phyloP scores from a whole-genome alignment of 1,140 invertebrate genomes.

The Sminthurides bifidus region DNA sequence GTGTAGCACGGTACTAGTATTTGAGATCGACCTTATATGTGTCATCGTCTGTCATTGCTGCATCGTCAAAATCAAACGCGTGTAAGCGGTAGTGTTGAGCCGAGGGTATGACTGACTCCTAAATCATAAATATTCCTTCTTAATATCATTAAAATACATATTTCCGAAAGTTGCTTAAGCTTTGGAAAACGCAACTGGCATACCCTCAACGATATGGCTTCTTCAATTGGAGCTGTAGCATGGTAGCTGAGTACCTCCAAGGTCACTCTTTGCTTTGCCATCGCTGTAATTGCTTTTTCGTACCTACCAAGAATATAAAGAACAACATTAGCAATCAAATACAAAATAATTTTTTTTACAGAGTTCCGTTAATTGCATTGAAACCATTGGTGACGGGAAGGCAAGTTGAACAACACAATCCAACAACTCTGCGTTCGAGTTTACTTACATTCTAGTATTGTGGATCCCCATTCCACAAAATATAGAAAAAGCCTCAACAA shows the following conservation, averaged over 20 bases:
- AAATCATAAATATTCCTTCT: too few species aligned
- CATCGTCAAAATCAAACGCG: conserved; percentile 77
- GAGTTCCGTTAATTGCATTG: not conserved
- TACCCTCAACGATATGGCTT: conserved; percentile 70
- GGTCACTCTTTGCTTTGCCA: conserved; percentile 90
- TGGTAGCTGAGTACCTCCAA: conserved; percentile 92
- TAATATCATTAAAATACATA: too few species aligned
- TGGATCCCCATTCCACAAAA: conserved; percentile 97
- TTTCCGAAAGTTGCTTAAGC: too few species aligned
- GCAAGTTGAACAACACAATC: not conserved
- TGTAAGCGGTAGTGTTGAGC: conserved; percentile 67
- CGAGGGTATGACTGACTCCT: conserved; percentile 63
- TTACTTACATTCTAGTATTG: conserved; percentile 77
- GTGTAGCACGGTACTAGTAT: not conserved
- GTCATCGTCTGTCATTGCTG: conserved; percentile 69
- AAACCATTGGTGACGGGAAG: not conserved
- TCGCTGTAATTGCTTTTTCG: conserved; percentile 79
- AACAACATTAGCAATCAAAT: not conserved
- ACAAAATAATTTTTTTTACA: not conserved
- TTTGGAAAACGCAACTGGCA: too few species aligned
- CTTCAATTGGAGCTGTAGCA: conserved; percentile 78
- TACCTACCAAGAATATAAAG: conserved; percentile 48
- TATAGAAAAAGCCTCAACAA: conserved; percentile 90
- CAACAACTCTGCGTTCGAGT: not conserved
- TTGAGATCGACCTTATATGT: conserved; percentile 51